phyloP scores from a whole-genome alignment of 2,113 vertebrate species.

The Petrocephalus zakoni region DNA sequence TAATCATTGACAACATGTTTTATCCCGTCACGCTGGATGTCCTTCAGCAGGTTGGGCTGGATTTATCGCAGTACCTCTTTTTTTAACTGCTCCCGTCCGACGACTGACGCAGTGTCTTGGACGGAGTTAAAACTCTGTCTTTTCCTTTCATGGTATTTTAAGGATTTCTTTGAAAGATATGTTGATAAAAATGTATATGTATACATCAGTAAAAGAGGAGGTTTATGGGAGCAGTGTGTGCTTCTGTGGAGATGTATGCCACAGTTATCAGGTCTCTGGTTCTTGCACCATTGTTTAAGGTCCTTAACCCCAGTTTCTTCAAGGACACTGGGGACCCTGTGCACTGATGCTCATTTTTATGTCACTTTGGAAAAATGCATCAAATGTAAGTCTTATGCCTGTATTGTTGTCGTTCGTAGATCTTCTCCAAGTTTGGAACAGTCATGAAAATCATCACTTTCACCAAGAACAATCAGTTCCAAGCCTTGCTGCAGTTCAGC shows the following conservation, averaged over 20 bases:
- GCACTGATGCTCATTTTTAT: not conserved
- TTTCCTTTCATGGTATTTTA: not conserved
- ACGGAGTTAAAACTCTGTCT: not conserved
- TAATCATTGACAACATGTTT: slow-evolving; percentile 99
- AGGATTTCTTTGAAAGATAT: not conserved
- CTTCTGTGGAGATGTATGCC: not conserved
- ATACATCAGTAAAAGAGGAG: too few relatives aligned
- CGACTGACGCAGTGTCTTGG: not conserved
- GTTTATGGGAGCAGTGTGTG: not conserved
- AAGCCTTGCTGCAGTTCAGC: slow-evolving; percentile 91
- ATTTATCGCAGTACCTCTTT: slow-evolving; percentile 6
- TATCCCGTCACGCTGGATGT: slow-evolving; percentile 97
- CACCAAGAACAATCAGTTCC: slow-evolving; percentile 99
- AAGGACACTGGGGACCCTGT: not conserved
- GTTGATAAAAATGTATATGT: not conserved
- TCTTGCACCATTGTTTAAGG: not conserved
- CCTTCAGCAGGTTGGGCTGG: slow-evolving; percentile 81
- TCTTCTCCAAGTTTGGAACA: slow-evolving; percentile 97
- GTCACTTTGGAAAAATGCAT: not conserved
- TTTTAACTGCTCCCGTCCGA: not conserved
- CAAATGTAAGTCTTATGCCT: slow-evolving; percentile 3
- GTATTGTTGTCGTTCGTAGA: slow-evolving; percentile 63
- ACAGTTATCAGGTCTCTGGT: not conserved
- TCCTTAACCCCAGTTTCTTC: not conserved
- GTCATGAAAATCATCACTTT: slow-evolving; percentile 99